phyloP scores from a whole-genome alignment of 2,888 invertebrate species.

The Harpalus rufipes region DNA sequence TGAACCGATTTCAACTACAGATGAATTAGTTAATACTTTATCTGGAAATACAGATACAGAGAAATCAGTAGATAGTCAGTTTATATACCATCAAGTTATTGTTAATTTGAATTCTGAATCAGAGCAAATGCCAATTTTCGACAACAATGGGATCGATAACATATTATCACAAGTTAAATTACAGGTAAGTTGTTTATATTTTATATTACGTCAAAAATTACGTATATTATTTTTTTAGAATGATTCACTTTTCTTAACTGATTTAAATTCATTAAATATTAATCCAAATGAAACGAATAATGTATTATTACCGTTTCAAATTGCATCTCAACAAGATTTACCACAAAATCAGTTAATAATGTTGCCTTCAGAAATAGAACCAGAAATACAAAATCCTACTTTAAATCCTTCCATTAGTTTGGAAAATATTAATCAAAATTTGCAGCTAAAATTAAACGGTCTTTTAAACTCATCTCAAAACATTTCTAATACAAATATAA shows the following conservation, averaged over 20 bases:
- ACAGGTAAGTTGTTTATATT: constrained; percentile 67
- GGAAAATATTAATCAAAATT: constrained; percentile 58
- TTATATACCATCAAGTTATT: constrained; percentile 60
- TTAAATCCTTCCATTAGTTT: constrained; percentile 29
- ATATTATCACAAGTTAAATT: constrained; percentile 70
- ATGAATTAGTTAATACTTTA: constrained; percentile 64
- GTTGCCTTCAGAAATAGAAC: constrained; percentile 52
- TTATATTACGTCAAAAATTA: neutral
- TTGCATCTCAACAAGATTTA: constrained; percentile 52
- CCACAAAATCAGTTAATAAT: constrained; percentile 60
- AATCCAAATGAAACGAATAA: constrained; percentile 60
- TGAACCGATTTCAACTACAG: constrained; percentile 58
- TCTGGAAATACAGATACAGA: constrained; percentile 32
- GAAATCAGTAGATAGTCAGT: constrained; percentile 57
- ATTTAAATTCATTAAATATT: constrained; percentile 60
- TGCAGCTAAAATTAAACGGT: constrained; percentile 60
- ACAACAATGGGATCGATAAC: constrained; percentile 56
- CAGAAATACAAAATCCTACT: constrained; percentile 30
- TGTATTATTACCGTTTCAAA: constrained; percentile 63
- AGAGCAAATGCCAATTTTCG: constrained; percentile 63
- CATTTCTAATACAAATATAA: constrained; percentile 53
- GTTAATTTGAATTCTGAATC: constrained; percentile 60
- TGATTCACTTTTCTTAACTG: constrained; percentile 58
- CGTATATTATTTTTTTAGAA: constrained; percentile 32
- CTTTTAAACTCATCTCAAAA: constrained; percentile 28